Percentiles rank a stretch among this genome's conserved stretches.
These are phyloP conservation scores for Gymnoscopelus microlampas DNA, from an alignment of 2,797 vertebrate species.

Conservation along the genomic window DNA sequence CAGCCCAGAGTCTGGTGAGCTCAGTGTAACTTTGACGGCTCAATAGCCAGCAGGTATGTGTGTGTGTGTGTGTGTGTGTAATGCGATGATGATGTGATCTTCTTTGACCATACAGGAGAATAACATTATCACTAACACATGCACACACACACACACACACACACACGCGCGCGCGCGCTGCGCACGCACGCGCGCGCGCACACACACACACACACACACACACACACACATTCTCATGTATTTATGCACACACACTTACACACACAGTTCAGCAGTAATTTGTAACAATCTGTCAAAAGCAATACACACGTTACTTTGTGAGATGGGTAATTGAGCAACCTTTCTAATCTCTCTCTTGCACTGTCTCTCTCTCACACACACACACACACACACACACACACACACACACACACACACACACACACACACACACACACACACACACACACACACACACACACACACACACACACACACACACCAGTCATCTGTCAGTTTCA, in stretches of 20 bases:
- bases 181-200: constrained; percentile 41
- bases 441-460: constrained; percentile 22
- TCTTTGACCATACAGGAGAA: constrained; percentile 73
- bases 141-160: constrained; percentile 25
- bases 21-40: constrained; percentile 59
- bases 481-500: constrained; percentile 72
- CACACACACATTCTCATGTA: constrained; percentile 7
- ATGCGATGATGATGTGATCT: constrained; percentile 74
- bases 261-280: constrained; percentile 60
- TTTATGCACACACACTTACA: constrained; percentile 36
- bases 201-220: constrained; percentile 38
- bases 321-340: constrained; percentile 63
- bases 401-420: constrained; percentile 8
- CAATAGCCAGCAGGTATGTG: constrained; percentile 18
- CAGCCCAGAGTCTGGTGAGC: constrained; percentile 40
- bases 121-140: constrained; percentile 71
- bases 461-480: constrained; percentile 44
- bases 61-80: constrained; percentile 25
- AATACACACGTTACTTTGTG: constrained; percentile 68
- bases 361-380: background rate
- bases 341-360: constrained; percentile 17
- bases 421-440: constrained; percentile 10
- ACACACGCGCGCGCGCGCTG: constrained; percentile 55
- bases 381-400: constrained; percentile 10
- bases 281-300: constrained; percentile 67